These are phyloP conservation scores for Orchestia grillus DNA, from an alignment of 1,140 invertebrate genomes.

Conservation along the genomic window DNA sequence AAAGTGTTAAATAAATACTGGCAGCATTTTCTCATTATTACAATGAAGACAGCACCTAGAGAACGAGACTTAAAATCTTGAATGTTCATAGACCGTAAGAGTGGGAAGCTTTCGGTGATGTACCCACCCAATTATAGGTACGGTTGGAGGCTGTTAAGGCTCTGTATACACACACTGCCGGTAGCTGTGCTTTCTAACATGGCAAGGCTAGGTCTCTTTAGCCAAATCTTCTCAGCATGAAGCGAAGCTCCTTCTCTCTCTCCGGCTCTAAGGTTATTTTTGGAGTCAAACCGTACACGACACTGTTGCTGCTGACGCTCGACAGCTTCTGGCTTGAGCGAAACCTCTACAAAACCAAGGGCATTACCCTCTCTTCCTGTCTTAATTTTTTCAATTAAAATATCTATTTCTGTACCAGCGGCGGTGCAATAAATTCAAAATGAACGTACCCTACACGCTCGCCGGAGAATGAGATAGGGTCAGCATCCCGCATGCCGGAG, in stretches of 20 bases:
- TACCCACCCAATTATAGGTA: not conserved
- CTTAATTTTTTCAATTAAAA: not conserved
- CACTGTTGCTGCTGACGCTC: not conserved
- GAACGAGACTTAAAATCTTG: not conserved
- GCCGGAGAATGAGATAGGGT: no score
- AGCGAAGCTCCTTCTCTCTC: constrained; percentile 5
- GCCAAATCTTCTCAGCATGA: not conserved
- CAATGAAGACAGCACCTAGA: not conserved
- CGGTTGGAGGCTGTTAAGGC: not conserved
- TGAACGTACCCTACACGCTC: no score
- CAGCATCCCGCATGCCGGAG: no score
- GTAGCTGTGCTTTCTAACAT: constrained; percentile 1
- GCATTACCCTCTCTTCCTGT: not conserved
- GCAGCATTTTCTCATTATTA: no score
- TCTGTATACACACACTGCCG: constrained; percentile 4
- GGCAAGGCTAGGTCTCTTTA: not conserved
- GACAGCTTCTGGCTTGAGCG: not conserved
- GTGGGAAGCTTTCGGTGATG: not conserved
- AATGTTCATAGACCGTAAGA: not conserved
- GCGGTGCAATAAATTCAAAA: no score
- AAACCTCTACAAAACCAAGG: not conserved
- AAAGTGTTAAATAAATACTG: no score
- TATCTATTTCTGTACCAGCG: no score
- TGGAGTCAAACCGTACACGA: not conserved
- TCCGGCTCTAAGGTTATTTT: constrained; percentile 24